A percentile compares a stretch with the other conserved stretches of the same genome.
phyloP scores from a whole-genome alignment of 2,888 invertebrate genomes.

The Drosophila nr. perissopoda region DNA sequence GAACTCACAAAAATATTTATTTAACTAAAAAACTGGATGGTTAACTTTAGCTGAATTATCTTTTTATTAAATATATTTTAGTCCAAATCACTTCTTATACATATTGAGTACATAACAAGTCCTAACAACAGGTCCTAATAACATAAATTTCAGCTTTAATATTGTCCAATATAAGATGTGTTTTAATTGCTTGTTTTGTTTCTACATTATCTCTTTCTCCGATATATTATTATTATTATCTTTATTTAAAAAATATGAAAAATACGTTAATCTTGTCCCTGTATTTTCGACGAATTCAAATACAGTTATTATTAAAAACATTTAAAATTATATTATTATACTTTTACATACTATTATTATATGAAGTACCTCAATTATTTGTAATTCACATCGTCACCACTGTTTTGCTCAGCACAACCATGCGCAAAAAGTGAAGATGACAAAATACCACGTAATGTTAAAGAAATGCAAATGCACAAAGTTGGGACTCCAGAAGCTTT shows the following conservation, averaged over 20 bases:
- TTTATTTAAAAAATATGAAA: not conserved
- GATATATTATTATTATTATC: not conserved
- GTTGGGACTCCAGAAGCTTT: slow-evolving; percentile 56
- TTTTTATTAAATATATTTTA: not conserved
- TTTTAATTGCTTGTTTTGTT: not conserved
- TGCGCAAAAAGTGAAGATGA: slow-evolving; percentile 29
- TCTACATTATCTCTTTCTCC: not conserved
- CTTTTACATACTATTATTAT: not conserved
- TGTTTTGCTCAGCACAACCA: slow-evolving; percentile 18
- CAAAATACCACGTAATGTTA: slow-evolving; percentile 30
- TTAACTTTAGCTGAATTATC: not conserved
- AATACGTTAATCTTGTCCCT: not conserved
- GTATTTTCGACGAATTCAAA: not conserved
- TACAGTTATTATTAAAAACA: not conserved
- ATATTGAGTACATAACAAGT: not conserved
- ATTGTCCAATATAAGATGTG: not conserved
- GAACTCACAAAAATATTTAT: not conserved
- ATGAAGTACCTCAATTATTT: not conserved
- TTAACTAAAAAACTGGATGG: rapidly evolving
- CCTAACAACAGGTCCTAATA: not conserved
- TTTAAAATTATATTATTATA: not conserved
- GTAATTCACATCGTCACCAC: slow-evolving; percentile 29
- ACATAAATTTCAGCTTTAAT: not conserved
- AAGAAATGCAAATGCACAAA: slow-evolving; percentile 58
- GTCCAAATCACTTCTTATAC: not conserved